A percentile compares a stretch with the other conserved stretches of the same genome.
These are phyloP conservation scores for Aphelenchoides fujianensis DNA, from an alignment of 1,140 invertebrate species.

Conservation along the genomic window DNA sequence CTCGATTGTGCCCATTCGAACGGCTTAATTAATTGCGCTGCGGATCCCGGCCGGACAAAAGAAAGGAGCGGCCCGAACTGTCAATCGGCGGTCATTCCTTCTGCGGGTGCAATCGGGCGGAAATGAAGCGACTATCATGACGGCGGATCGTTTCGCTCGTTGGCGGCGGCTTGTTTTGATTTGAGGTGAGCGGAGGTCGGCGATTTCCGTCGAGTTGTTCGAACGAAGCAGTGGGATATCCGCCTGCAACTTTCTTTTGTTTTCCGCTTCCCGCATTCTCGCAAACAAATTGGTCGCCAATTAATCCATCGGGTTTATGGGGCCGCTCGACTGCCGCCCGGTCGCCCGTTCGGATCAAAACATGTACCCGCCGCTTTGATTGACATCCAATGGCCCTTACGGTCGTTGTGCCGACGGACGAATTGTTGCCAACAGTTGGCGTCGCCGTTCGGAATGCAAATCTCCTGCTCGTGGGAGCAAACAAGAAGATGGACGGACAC, in stretches of 20 bases:
- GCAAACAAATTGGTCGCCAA: not conserved
- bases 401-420: not conserved
- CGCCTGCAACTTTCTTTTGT: no score
- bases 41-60: not conserved
- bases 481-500: no score
- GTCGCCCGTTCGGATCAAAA: not conserved
- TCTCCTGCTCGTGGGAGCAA: no score
- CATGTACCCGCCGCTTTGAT: not conserved
- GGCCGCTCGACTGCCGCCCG: not conserved
- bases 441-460: no score
- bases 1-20: no score
- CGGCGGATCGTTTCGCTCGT: not conserved
- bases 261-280: not conserved
- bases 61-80: not conserved
- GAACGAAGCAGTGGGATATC: no score
- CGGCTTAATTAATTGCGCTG: not conserved
- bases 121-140: not conserved
- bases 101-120: not conserved
- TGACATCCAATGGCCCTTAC: not conserved
- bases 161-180: not conserved
- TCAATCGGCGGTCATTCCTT: not conserved
- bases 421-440: constrained; percentile 1
- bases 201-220: not conserved
- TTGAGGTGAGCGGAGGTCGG: not conserved
- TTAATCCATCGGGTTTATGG: not conserved